phyloP scores from a whole-genome alignment of 2,888 invertebrate species.

The Yponomeuta cagnagella region DNA sequence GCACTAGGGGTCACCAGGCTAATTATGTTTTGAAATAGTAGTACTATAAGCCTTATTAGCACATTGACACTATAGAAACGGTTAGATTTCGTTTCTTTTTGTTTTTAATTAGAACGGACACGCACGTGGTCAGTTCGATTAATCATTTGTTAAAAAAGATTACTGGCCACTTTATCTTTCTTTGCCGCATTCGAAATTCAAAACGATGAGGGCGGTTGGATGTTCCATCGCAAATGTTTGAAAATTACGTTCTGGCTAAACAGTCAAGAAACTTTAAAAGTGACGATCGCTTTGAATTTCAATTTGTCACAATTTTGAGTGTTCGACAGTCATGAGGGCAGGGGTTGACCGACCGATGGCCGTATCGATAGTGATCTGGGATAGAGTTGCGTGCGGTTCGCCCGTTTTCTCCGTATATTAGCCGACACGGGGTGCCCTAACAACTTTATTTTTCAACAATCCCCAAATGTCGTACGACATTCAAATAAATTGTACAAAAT shows the following conservation, averaged over 20 bases:
- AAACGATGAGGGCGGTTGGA: background rate
- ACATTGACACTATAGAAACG: constrained; percentile 24
- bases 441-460: constrained; percentile 65
- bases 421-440: constrained; percentile 31
- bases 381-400: constrained; percentile 23
- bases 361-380: constrained; percentile 22
- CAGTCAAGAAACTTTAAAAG: background rate
- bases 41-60: constrained; percentile 29
- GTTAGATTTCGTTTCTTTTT: constrained; percentile 16
- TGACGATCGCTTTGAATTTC: background rate
- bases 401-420: constrained; percentile 18
- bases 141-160: constrained; percentile 10
- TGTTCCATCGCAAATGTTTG: background rate
- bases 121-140: constrained; percentile 13
- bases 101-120: constrained; percentile 16
- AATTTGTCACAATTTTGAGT: background rate
- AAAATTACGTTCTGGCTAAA: background rate
- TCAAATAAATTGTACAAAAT: constrained; percentile 38
- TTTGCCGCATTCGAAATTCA: background rate
- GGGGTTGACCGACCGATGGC: constrained; percentile 14
- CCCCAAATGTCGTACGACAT: constrained; percentile 41
- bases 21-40: background rate
- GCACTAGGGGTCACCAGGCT: background rate
- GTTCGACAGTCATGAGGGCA: constrained; percentile 1
- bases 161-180: constrained; percentile 3